Base-by-base conservation (phyloP, 2,113 vertebrate species). In the Rhinolophus ferrumequinum region DNA sequence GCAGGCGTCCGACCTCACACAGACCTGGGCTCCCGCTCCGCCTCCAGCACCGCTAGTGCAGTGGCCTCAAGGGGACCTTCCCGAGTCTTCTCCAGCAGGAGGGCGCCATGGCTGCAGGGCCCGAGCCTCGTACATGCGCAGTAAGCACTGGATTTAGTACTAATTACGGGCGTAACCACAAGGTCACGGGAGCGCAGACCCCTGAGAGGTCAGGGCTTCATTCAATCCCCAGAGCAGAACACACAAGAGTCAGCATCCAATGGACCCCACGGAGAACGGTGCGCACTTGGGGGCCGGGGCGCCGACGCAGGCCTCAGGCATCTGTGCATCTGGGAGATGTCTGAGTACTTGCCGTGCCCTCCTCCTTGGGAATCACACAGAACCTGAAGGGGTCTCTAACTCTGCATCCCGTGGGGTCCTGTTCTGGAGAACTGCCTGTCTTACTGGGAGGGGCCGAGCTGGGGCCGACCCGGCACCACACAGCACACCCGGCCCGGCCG, bases 271-370 rank as follows among this genome's bases (percentile, higher is more conserved):
- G 0, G 8, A 38, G 38, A 62, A 22, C 33, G 3, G 2, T 1
- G 14, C 0, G 1, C 4, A 7, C 26, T 19, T 0, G 12, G n/a
- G 22, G 41, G 7, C 16, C 12, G n/a, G 33, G 14, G 58, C 41
- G 26, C 56, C 21, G 56, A 52, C 3, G 26, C 22, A 67, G 50
- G 41, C 2, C 41, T 62, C 56, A 26, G 2, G 62, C 24, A 1
- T 35, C 15, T 14, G 35, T 33, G 16, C 22, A n/a, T 94, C 54
- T 38, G 60, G 54, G n/a, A 14, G 76, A 30, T n/a, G 12, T 33
- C 1, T 56, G 41, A 9, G 33, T 7, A 38, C 50, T 80, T 54
- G 9, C 58, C 33, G 8, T 3, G 47, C n/a, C 47, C 58, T 24
- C 41, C 9, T 6, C 75, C 66, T 41, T 21, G 24, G 75, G 30